A percentile compares a stretch with the other conserved stretches of the same genome.
Evolutionary conservation across 2,113 vertebrate genomes (phyloP).

Genomic region (Dolichotis patagonum): DNA sequence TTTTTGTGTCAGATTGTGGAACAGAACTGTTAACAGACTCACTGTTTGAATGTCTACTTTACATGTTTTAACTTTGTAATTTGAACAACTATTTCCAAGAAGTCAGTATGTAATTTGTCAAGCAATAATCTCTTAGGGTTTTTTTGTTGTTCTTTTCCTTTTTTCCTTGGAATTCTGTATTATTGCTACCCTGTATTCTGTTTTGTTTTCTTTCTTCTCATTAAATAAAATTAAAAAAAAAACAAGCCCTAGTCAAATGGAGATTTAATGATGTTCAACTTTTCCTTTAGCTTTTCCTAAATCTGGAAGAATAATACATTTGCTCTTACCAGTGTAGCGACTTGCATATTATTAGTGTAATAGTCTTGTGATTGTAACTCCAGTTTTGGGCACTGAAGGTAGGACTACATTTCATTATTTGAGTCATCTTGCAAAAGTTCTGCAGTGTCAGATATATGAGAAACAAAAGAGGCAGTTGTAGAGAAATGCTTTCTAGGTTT

Average conservation of each 20-base stretch:
- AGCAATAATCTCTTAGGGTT: too few species aligned
- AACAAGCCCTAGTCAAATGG: background rate
- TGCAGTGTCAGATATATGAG: background rate
- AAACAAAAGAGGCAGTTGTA: background rate
- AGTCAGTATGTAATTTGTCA: too few species aligned
- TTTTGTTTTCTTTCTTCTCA: too few species aligned
- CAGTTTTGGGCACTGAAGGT: background rate
- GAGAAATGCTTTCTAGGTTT: background rate
- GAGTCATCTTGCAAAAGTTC: background rate
- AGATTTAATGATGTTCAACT: background rate
- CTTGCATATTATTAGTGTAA: background rate
- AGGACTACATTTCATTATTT: background rate
- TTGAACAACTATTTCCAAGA: too few species aligned
- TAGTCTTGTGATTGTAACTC: background rate
- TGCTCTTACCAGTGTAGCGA: background rate
- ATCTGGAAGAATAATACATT: background rate
- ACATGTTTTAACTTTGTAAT: too few species aligned
- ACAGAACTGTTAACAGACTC: too few species aligned
- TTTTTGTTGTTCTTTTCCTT: too few species aligned
- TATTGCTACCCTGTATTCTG: too few species aligned
- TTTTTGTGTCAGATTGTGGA: too few species aligned
- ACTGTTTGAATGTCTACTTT: too few species aligned
- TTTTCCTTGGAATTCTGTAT: too few species aligned
- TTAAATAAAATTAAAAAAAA: too few species aligned
- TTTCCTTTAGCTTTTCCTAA: background rate